Conservation (phyloP, 35 echinoderm and acorn worm genomes). For the Apostichopus parvimensis region DNA sequence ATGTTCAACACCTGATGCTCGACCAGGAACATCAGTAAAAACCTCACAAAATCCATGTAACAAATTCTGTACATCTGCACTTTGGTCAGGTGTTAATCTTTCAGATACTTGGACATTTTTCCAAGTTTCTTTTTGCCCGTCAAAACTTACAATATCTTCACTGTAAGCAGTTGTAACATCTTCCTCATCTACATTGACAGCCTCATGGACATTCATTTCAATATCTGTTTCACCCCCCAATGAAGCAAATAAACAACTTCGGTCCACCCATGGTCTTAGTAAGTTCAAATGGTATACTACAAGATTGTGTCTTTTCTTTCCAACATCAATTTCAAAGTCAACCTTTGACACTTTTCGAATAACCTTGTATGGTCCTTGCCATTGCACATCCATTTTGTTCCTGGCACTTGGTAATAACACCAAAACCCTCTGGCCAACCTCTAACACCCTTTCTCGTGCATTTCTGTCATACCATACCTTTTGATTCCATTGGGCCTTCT, state of each 20-base stretch:
- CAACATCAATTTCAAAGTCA: no score
- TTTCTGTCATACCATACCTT: no score
- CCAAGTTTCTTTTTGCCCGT: slow-evolving; percentile 2
- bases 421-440: background rate
- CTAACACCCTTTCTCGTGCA: no score
- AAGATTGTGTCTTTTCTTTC: no score
- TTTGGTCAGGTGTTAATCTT: background rate
- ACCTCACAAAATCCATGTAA: background rate
- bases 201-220: background rate
- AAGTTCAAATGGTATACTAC: no score
- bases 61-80: background rate
- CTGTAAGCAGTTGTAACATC: background rate
- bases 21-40: slow-evolving; percentile 11
- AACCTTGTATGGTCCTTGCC: background rate
- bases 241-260: background rate
- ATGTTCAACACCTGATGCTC: slow-evolving; percentile 15
- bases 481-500: no score
- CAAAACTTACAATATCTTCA: background rate
- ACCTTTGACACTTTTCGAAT: background rate
- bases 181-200: background rate
- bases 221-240: background rate
- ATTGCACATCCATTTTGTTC: background rate
- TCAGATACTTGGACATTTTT: background rate
- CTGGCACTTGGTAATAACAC: background rate
- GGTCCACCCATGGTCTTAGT: background rate